Evolutionary conservation across 30 jellyfish, hydroid and myxozoan species (phyloP).

Genomic region (Nemopilema nomurai): DNA sequence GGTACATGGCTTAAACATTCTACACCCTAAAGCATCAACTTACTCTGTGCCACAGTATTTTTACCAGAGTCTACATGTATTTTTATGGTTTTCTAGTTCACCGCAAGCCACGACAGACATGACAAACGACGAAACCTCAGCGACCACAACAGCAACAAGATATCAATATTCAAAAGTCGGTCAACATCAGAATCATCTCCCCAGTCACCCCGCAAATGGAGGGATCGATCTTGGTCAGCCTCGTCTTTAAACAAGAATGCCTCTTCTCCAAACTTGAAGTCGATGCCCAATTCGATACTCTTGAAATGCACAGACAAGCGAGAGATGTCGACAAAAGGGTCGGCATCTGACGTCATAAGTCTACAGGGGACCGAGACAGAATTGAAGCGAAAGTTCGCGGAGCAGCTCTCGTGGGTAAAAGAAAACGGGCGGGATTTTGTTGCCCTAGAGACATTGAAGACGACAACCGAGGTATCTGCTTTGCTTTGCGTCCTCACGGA

Average conservation of each 20-base stretch:
- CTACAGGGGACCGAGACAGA: background rate
- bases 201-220: constrained; percentile 6
- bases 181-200: constrained; percentile 21
- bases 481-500: constrained; percentile 34
- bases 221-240: constrained; percentile 31
- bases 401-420: constrained; percentile 50
- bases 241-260: constrained; percentile 1
- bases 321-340: background rate
- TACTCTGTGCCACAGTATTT: too few species aligned
- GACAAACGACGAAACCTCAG: background rate
- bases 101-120: background rate
- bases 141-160: constrained; percentile 20
- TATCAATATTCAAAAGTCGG: background rate
- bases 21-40: too few species aligned
- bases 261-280: constrained; percentile 13
- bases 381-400: constrained; percentile 24
- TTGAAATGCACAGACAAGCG: constrained; percentile 37
- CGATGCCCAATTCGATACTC: constrained; percentile 42
- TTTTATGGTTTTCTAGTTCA: background rate
- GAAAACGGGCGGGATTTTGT: constrained; percentile 67
- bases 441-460: constrained; percentile 54
- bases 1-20: too few species aligned
- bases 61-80: too few species aligned
- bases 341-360: constrained; percentile 2
- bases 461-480: constrained; percentile 56